A percentile compares a stretch with the other conserved stretches of the same genome.
Conservation (phyloP, 2,797 vertebrate genomes). For the Erpetoichthys calabaricus region DNA sequence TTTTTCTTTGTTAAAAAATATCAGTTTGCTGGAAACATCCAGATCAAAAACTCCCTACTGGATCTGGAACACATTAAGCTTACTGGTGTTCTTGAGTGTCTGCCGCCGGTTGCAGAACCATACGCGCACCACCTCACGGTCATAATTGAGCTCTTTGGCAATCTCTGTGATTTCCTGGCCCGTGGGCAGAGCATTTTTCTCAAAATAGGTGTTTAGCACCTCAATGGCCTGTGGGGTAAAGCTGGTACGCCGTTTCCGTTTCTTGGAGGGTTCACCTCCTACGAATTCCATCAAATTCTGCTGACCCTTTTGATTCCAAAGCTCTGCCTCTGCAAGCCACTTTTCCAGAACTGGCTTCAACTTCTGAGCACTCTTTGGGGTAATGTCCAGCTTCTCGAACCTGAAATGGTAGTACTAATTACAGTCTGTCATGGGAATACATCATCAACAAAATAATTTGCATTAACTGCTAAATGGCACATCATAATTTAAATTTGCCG, state of each 20-base stretch:
- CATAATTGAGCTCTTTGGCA: conserved; percentile 90
- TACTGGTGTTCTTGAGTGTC: conserved; percentile 95
- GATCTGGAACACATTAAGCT: conserved; percentile 90
- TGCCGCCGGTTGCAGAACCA: conserved; percentile 98
- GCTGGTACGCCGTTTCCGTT: conserved; percentile 84
- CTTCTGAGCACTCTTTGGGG: conserved; percentile 95
- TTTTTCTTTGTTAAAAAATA: too few species aligned
- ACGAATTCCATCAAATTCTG: conserved; percentile 96
- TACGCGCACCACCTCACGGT: conserved; percentile 85
- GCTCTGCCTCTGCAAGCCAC: conserved; percentile 88
- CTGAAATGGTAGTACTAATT: conserved; percentile 31
- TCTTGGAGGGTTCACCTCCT: conserved; percentile 88
- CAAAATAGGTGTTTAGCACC: conserved; percentile 89
- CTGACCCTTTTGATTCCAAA: conserved; percentile 89
- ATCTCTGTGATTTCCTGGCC: conserved; percentile 96
- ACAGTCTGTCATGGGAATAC: too few species aligned
- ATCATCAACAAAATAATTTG: too few species aligned
- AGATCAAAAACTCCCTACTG: conserved; percentile 34
- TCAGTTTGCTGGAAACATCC: too few species aligned
- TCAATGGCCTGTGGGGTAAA: conserved; percentile 96
- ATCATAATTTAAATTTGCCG: too few species aligned
- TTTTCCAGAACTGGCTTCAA: conserved; percentile 89
- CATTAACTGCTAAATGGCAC: too few species aligned
- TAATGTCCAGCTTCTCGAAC: conserved; percentile 95
- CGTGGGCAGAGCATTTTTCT: conserved; percentile 86